These are phyloP conservation scores for Onychostruthus taczanowskii DNA, from an alignment of 2,113 vertebrate genomes.

Conservation along the genomic window DNA sequence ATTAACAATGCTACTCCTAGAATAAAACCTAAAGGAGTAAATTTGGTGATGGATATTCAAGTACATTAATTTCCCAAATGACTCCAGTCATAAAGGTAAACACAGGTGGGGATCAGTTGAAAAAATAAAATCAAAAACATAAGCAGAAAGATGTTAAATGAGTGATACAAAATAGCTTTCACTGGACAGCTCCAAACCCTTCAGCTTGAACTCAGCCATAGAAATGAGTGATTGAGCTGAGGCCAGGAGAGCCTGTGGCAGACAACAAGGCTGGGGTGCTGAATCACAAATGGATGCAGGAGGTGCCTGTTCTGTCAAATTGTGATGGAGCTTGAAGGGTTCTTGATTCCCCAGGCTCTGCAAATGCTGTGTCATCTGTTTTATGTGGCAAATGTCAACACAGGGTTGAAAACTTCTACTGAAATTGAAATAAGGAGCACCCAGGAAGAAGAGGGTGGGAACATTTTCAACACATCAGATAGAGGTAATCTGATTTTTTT, in stretches of 20 bases:
- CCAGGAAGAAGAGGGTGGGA: not conserved
- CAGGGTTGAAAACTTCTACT: not conserved
- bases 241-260: not conserved
- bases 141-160: not conserved
- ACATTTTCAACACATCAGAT: not conserved
- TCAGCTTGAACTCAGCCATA: not conserved
- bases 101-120: not conserved
- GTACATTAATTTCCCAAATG: not conserved
- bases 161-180: not conserved
- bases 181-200: not conserved
- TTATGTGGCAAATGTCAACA: not conserved
- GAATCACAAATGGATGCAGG: rapidly evolving
- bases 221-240: not conserved
- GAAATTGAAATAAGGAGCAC: not conserved
- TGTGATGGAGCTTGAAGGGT: rapidly evolving
- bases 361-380: not conserved
- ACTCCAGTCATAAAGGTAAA: not conserved
- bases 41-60: not conserved
- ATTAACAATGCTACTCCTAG: not conserved
- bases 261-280: not conserved
- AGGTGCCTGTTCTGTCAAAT: not conserved
- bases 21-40: not conserved
- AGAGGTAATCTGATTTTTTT: not conserved
- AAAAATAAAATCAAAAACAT: not conserved
- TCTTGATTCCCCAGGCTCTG: not conserved